Conservation (phyloP, 2,888 invertebrate genomes). For the Apantesis nais region DNA sequence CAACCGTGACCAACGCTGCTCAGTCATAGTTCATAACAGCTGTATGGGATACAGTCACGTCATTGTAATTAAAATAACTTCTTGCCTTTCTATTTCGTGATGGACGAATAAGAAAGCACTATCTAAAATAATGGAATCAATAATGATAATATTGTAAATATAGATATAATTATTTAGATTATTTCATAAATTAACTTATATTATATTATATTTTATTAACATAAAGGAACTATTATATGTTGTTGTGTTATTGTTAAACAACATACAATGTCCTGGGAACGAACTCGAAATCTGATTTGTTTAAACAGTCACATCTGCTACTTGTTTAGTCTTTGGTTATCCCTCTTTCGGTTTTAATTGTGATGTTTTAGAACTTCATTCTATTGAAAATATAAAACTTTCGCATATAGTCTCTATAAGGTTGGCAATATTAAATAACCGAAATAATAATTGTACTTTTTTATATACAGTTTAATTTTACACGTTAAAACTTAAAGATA, state of each 20-base stretch:
- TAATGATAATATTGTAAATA: no score
- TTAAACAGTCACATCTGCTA: background rate
- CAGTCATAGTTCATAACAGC: slow-evolving; percentile 2
- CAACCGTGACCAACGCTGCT: background rate
- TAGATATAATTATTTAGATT: no score
- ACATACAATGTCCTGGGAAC: background rate
- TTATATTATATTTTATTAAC: no score
- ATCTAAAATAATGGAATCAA: background rate
- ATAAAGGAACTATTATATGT: no score
- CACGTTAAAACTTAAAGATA: background rate
- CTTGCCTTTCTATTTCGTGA: background rate
- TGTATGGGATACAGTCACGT: background rate
- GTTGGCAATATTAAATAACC: background rate
- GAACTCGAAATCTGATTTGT: background rate
- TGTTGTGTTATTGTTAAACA: background rate
- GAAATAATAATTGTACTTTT: background rate
- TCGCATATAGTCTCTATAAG: background rate
- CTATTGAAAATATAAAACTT: background rate
- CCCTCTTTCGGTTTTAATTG: background rate
- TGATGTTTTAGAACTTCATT: background rate
- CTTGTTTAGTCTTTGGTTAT: background rate
- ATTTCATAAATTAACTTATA: no score
- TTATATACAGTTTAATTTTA: background rate
- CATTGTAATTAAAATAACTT: slow-evolving; percentile 7
- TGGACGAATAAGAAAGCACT: background rate